Conservation (phyloP, 1,140 invertebrate genomes). For the Rhopalosiphum maidis region DNA sequence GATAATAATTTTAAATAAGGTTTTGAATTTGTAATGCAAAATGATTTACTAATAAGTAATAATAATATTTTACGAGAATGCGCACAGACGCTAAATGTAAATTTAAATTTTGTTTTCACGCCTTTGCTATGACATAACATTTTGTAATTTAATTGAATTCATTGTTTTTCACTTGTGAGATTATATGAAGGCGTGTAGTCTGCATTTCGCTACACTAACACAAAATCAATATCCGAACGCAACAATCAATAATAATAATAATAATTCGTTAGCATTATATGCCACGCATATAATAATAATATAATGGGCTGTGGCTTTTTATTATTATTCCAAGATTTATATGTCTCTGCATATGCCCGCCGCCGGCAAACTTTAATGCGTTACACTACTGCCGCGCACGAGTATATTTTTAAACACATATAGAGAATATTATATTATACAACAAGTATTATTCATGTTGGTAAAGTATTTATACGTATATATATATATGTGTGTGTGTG, state of each 20-base stretch:
- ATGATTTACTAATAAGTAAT: neutral
- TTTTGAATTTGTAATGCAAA: neutral
- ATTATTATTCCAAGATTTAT: neutral
- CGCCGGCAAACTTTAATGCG: neutral
- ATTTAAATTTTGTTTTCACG: constrained; percentile 17
- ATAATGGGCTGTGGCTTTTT: neutral
- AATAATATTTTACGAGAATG: neutral
- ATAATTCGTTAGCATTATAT: neutral
- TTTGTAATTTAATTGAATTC: constrained; percentile 30
- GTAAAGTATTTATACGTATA: neutral
- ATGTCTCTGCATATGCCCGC: neutral
- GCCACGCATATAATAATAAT: neutral
- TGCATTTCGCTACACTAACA: neutral
- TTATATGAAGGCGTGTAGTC: constrained; percentile 19
- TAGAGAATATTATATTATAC: neutral
- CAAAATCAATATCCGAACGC: neutral
- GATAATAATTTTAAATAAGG: neutral
- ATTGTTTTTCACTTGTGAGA: neutral
- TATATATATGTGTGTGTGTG: too few relatives aligned
- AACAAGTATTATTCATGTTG: neutral
- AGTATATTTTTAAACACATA: constrained; percentile 37
- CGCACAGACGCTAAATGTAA: neutral
- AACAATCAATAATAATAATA: neutral
- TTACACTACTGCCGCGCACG: neutral
- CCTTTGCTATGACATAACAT: neutral